These are phyloP conservation scores for Sogatella furcifera DNA, from an alignment of 1,140 invertebrate species.

Conservation along the genomic window DNA sequence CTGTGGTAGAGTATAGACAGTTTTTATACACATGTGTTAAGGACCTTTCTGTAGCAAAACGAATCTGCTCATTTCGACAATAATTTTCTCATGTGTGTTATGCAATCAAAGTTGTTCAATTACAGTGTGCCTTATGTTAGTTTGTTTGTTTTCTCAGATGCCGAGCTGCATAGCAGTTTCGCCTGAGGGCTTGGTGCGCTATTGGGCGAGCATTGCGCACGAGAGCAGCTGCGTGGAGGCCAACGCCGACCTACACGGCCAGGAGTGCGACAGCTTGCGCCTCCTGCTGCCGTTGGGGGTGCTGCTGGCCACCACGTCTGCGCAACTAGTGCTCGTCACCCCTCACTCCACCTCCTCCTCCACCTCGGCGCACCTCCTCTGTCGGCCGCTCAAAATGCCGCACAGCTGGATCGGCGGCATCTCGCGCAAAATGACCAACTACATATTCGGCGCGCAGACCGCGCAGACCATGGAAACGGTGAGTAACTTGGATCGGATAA, in stretches of 20 bases:
- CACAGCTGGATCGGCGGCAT: slow-evolving; percentile 83
- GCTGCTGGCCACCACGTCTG: slow-evolving; percentile 82
- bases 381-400: slow-evolving; percentile 58
- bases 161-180: slow-evolving; percentile 86
- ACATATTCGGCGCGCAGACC: slow-evolving; percentile 73
- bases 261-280: slow-evolving; percentile 57
- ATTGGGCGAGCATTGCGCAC: slow-evolving; percentile 83
- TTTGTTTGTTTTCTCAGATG: too few relatives aligned
- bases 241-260: slow-evolving; percentile 61
- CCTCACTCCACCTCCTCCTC: slow-evolving; percentile 37
- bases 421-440: slow-evolving; percentile 67
- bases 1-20: too few relatives aligned
- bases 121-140: too few relatives aligned
- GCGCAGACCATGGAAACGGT: slow-evolving; percentile 66
- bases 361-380: slow-evolving; percentile 60
- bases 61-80: too few relatives aligned
- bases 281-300: slow-evolving; percentile 60
- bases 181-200: slow-evolving; percentile 82
- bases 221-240: slow-evolving; percentile 77
- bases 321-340: slow-evolving; percentile 70
- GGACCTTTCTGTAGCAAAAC: too few relatives aligned
- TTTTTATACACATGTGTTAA: too few relatives aligned
- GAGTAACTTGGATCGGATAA: too few relatives aligned
- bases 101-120: too few relatives aligned
- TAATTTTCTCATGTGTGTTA: too few relatives aligned